phyloP scores from a whole-genome alignment of 2,797 vertebrate genomes.

The Synanceia verrucosa region DNA sequence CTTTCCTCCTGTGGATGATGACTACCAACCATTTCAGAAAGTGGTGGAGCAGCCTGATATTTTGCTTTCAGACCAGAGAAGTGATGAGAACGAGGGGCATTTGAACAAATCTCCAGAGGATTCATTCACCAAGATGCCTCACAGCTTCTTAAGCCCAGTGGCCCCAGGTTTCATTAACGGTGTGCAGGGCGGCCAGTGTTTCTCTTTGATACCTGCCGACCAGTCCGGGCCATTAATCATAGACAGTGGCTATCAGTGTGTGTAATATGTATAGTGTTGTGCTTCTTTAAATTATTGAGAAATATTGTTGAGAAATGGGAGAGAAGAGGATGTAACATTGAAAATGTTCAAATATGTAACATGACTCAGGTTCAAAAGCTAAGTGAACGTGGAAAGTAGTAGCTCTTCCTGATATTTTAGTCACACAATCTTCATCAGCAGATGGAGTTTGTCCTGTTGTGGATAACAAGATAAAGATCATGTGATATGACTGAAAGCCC shows the following conservation, averaged over 20 bases:
- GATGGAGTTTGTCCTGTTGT: no score
- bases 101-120: background rate
- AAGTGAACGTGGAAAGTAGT: no score
- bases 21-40: constrained; percentile 53
- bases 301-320: background rate
- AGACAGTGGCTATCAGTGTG: constrained; percentile 51
- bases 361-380: no score
- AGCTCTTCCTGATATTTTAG: no score
- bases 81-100: background rate
- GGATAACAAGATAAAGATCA: no score
- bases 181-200: background rate
- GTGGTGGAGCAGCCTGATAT: constrained; percentile 4
- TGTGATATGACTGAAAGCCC: no score
- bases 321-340: no score
- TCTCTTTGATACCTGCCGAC: constrained; percentile 1
- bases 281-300: background rate
- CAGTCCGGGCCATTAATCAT: background rate
- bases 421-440: no score
- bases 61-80: constrained; percentile 3
- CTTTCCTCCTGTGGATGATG: constrained; percentile 18
- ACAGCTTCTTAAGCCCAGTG: background rate
- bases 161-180: background rate
- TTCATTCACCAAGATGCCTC: background rate
- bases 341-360: no score
- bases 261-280: constrained; percentile 19